Evolutionary conservation across 1,140 invertebrate species (phyloP).

Genomic region (Drosophila eugracilis): DNA sequence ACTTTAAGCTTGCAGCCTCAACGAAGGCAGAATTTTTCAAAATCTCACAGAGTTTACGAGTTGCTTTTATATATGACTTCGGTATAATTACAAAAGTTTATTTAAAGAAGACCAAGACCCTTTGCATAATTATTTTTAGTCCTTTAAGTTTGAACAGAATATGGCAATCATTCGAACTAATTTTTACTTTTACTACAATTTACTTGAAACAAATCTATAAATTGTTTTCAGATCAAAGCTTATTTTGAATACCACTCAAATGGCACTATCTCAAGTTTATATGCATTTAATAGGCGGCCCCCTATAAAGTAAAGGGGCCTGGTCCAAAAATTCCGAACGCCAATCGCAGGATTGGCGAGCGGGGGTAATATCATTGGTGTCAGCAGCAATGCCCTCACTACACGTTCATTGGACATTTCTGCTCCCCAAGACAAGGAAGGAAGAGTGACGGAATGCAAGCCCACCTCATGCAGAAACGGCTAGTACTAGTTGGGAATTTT

Average conservation of each 20-base stretch:
- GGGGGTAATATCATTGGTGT: conserved; percentile 77
- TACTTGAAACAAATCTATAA: too few relatives aligned
- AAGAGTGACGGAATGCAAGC: conserved; percentile 14
- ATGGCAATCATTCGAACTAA: too few relatives aligned
- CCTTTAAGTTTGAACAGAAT: too few relatives aligned
- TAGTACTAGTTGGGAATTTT: conserved; percentile 63
- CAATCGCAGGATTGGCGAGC: conserved; percentile 38
- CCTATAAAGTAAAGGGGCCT: conserved; percentile 75
- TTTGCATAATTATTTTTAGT: too few relatives aligned
- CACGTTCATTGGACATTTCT: conserved; percentile 78
- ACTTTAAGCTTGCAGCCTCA: conserved; percentile 15
- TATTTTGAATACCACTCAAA: neutral
- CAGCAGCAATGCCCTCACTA: conserved; percentile 80
- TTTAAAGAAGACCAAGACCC: too few relatives aligned
- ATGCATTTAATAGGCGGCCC: conserved; percentile 60
- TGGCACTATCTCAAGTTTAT: neutral
- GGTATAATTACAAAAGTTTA: neutral
- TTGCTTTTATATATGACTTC: neutral
- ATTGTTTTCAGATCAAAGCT: too few relatives aligned
- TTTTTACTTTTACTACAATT: too few relatives aligned
- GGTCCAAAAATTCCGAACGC: conserved; percentile 73
- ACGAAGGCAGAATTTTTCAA: neutral
- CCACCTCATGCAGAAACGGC: neutral
- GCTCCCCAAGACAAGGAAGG: conserved; percentile 80
- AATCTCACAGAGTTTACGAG: neutral